Evolutionary conservation across 2,797 vertebrate genomes (phyloP), one percentile per base, ranked within the genome.

Genomic region (Sebastes melanostomus): DNA sequence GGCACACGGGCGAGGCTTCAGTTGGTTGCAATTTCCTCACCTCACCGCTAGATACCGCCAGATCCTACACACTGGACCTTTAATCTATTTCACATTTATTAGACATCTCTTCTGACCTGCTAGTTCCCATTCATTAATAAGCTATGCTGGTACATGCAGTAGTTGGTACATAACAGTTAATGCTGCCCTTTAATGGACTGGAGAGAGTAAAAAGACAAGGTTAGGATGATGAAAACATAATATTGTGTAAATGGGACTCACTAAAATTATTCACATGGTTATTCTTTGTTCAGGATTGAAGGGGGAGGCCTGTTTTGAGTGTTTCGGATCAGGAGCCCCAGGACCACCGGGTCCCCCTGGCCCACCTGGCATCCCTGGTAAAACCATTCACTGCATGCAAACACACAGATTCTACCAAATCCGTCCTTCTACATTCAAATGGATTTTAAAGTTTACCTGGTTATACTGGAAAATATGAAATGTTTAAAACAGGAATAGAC

Each of bases 301-400:
- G 25, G 93, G 92, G 22, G 84, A 90, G 6, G 18, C 61, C 3
- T 93, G 92, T 82, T 78, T 78, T 77, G 36, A 63, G 0, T 94
- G 93, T 72, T 2, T 1, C 1, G 72, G 50, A 56, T 11, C 54
- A 59, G 90, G 90, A 84, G 1, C 4, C 1, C 52, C 66, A 52
- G 93, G 93, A 58, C 76, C 65, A 42, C 79, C 58, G 0, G 92
- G 93, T 12, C 86, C 67, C 6, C 89, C 1, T 3, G 92, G 93
- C 34, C 67, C 29, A 67, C 67, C 72, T 56, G 93, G 93, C 8
- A 2, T 10, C 5, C 90, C 89, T 38, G 93, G 93, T 94, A 92
- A 66, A 82, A 59, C 2, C 8, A 38, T 54, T 72, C 1, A 68
- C 6, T 36, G 4, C 22, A 62, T 50, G 2, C 29, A 80, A 75